These are phyloP conservation scores for Cheumatopsyche charites DNA, from an alignment of 1,140 invertebrate genomes.

Conservation along the genomic window DNA sequence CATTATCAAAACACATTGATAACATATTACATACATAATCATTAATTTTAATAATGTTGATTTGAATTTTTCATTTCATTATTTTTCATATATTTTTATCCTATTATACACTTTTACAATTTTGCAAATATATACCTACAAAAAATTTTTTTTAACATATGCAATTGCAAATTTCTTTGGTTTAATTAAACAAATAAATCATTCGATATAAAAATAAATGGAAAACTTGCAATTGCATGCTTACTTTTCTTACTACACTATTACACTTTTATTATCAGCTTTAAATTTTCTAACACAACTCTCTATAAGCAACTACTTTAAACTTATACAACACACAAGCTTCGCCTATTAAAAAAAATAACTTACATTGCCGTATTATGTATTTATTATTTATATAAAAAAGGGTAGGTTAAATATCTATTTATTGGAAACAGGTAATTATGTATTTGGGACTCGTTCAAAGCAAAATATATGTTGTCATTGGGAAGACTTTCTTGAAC, in stretches of 20 bases:
- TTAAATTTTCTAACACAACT: too few relatives aligned
- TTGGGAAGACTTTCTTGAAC: background rate
- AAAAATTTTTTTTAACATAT: background rate
- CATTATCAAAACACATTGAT: background rate
- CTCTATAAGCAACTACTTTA: background rate
- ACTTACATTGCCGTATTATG: constrained; percentile 1
- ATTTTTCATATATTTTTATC: too few relatives aligned
- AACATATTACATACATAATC: background rate
- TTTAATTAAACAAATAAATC: background rate
- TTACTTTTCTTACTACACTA: too few relatives aligned
- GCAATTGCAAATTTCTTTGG: background rate
- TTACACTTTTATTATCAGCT: too few relatives aligned
- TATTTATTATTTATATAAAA: constrained; percentile 13
- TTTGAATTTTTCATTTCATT: too few relatives aligned
- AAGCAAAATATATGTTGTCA: constrained; percentile 48
- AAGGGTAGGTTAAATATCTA: constrained; percentile 25
- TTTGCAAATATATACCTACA: constrained; percentile 3
- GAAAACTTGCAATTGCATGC: too few relatives aligned
- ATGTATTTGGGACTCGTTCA: constrained; percentile 35
- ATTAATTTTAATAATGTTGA: background rate
- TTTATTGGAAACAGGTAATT: constrained; percentile 34
- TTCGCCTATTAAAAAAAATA: constrained; percentile 29
- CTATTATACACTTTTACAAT: background rate
- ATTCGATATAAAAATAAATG: background rate
- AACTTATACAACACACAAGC: constrained; percentile 24